Conservation (phyloP, 2,113 vertebrate species). For the Sorex araneus region DNA sequence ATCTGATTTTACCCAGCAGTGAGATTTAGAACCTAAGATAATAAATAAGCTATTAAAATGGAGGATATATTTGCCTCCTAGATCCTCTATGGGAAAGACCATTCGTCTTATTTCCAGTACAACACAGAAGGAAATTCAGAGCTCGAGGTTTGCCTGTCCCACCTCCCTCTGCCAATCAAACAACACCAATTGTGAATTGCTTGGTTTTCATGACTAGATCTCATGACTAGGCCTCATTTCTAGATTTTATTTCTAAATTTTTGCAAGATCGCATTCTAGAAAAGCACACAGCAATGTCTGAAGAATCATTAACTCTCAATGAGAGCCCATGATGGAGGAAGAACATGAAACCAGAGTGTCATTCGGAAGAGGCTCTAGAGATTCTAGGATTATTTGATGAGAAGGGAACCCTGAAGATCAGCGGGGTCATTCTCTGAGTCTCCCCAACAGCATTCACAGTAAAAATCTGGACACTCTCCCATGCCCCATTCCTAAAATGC, state of each 20-base stretch:
- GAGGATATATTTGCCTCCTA: neutral
- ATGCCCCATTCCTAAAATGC: no score
- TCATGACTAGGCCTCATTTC: neutral
- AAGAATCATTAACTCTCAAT: neutral
- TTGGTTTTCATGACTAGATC: no score
- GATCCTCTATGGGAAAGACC: slow-evolving; percentile 23
- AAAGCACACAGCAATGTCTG: neutral
- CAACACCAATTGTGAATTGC: neutral
- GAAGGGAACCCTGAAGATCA: neutral
- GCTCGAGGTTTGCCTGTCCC: neutral
- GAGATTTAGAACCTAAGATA: slow-evolving; percentile 50
- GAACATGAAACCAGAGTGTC: neutral
- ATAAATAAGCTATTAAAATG: slow-evolving; percentile 17
- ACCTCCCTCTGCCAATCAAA: no score
- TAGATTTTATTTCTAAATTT: neutral
- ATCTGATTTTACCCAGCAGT: neutral
- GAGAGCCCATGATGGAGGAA: no score
- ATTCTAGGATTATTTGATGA: neutral
- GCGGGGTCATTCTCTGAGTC: neutral
- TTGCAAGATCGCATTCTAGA: neutral
- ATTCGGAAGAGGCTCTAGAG: neutral
- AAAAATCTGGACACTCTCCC: rapidly evolving
- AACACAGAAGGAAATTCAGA: neutral
- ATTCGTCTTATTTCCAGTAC: neutral
- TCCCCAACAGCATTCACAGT: neutral